Evolutionary conservation across 1,140 invertebrate genomes (phyloP), one percentile per base, ranked within the genome.

Genomic region (Drosophila chauvacae): DNA sequence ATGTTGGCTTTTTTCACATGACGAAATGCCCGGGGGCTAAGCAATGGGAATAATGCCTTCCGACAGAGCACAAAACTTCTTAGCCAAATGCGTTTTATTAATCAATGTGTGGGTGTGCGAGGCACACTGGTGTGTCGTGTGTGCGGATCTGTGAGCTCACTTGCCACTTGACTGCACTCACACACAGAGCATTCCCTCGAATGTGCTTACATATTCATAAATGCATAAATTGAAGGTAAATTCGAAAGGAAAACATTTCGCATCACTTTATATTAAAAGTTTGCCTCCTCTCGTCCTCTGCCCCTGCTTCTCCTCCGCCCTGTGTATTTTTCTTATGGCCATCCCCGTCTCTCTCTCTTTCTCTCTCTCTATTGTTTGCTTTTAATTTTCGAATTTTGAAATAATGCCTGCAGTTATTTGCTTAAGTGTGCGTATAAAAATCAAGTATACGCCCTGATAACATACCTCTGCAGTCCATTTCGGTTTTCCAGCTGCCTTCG

Each of bases 331-430:
- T 84, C 80, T 78, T 87, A 88, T 65, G 64, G 60, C 68, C 68
- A 84, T 60, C 61, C 68, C 48, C 57, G 28, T 66, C 41, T 41
- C 57, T 41, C 39, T 78, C 74, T 71, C 70, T 72, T 63, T 30
- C 30, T 30, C 7, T 30, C 30, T 9, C 30, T 30, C 30, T 9
- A 9, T 88, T 90, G 85, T 90, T 90, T 90, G 81, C 86, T 90
- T 90, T 90, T 90, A 90, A 90, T 90, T 90, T 90, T 90, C 85
- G 85, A 90, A 90, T 90, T 90, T 85, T 90, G 81, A 90, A 90
- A 90, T 90, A 90, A 90, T 81, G 85, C 85, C 85, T 73, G 85
- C 75, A 90, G 85, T 90, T 90, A 90, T 90, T 90, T 90, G 85
- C 85, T 90, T 90, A 90, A 90, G 85, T 90, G 85, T 90, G 85